Evolutionary conservation across 2,113 vertebrate species (phyloP).

Genomic region (Pogona vitticeps): DNA sequence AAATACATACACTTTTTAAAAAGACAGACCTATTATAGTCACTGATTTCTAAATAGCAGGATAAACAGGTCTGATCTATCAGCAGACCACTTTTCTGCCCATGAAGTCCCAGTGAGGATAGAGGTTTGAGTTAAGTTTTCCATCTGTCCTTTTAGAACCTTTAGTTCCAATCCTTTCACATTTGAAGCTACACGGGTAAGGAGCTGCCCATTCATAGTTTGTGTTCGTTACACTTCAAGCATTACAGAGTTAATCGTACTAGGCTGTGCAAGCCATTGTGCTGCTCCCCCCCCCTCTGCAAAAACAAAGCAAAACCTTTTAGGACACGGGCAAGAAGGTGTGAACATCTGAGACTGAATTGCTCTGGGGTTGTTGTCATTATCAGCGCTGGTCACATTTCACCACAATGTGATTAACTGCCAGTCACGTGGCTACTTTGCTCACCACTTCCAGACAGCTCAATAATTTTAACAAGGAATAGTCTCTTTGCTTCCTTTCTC

Average conservation of each 20-base stretch:
- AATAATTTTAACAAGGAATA: slow-evolving; percentile 71
- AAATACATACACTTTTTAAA: too few relatives aligned
- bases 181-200: not conserved
- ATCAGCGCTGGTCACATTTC: slow-evolving; percentile 65
- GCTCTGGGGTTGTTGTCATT: slow-evolving; percentile 68
- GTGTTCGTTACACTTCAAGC: not conserved
- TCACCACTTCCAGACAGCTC: slow-evolving; percentile 68
- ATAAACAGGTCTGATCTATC: not conserved
- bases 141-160: not conserved
- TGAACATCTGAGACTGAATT: slow-evolving; percentile 65
- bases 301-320: not conserved
- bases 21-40: too few relatives aligned
- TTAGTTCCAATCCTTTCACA: not conserved
- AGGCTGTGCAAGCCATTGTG: too few relatives aligned
- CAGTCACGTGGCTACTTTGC: slow-evolving; percentile 53
- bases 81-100: not conserved
- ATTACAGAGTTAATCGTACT: not conserved
- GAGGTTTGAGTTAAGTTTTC: not conserved
- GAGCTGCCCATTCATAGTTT: not conserved
- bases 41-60: too few relatives aligned
- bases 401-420: slow-evolving; percentile 71
- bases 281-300: not conserved
- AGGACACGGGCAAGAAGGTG: slow-evolving; percentile 24
- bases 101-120: not conserved
- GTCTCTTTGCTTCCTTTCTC: slow-evolving; percentile 30